Conservation (phyloP, 1,140 invertebrate genomes). For the Leptopilina boulardi region DNA sequence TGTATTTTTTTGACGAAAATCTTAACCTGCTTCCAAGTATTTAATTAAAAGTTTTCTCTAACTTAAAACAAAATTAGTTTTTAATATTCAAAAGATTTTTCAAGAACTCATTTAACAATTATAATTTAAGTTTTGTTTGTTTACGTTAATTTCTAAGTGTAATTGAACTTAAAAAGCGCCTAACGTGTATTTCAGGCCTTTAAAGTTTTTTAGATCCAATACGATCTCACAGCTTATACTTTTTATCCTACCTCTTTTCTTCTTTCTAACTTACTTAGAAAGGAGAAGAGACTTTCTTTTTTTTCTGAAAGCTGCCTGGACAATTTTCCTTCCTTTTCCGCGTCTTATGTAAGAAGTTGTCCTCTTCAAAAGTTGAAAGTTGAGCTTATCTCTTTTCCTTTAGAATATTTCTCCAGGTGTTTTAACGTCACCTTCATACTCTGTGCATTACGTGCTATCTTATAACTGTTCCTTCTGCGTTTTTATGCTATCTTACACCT, state of each 20-base stretch:
- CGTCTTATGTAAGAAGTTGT: conserved; percentile 20
- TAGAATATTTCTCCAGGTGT: conserved; percentile 19
- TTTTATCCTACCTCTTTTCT: conserved; percentile 24
- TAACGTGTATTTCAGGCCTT: background rate
- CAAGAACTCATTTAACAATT: background rate
- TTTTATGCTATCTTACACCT: conserved; percentile 25
- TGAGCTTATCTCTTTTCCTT: conserved; percentile 22
- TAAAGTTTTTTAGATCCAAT: conserved; percentile 12
- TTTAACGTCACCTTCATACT: conserved; percentile 23
- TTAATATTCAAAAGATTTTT: too few species aligned
- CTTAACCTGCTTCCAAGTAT: too few species aligned
- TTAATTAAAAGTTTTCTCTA: too few species aligned
- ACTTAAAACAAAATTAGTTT: too few species aligned
- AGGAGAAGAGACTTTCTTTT: background rate
- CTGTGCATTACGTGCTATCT: background rate
- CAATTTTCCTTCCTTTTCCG: conserved; percentile 21
- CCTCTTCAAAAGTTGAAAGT: conserved; percentile 26
- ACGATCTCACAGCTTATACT: background rate
- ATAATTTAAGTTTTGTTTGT: background rate
- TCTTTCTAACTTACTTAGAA: conserved; percentile 22
- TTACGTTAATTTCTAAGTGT: too few species aligned
- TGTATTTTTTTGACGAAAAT: too few species aligned
- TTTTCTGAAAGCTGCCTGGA: background rate
- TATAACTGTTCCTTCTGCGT: conserved; percentile 19
- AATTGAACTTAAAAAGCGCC: conserved; percentile 8